Evolutionary conservation across 2,797 vertebrate species (phyloP).

Genomic region (Trematomus bernacchii): DNA sequence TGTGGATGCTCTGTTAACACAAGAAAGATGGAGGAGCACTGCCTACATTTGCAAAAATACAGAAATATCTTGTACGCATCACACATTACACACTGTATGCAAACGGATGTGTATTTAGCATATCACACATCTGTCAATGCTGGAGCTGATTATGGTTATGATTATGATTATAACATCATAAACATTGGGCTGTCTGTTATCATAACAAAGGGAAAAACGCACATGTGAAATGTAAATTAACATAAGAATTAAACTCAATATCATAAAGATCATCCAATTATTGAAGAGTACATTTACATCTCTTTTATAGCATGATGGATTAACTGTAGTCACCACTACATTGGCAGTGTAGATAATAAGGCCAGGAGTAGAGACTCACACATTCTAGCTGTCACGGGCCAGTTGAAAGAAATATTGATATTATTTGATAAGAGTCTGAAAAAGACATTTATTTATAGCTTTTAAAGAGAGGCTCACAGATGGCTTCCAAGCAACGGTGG

Average conservation of each 20-base stretch:
- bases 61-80: background rate
- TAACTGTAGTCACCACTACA: background rate
- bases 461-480: background rate
- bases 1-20: conserved; percentile 1
- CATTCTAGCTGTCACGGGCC: background rate
- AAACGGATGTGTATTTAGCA: conserved; percentile 26
- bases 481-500: background rate
- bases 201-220: conserved; percentile 13
- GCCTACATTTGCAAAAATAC: background rate
- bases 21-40: background rate
- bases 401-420: conserved; percentile 12
- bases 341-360: background rate
- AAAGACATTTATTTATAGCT: conserved; percentile 25
- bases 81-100: conserved; percentile 12
- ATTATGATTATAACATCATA: background rate
- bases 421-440: conserved; percentile 13
- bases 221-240: background rate
- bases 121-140: conserved; percentile 22
- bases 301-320: background rate
- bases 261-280: conserved; percentile 5
- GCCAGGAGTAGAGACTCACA: background rate
- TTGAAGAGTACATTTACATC: background rate
- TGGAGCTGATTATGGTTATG: too few relatives aligned
- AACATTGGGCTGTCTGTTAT: conserved; percentile 19
- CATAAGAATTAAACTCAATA: background rate